These are phyloP conservation scores for Panulirus ornatus DNA, from an alignment of 1,140 invertebrate genomes.

Conservation along the genomic window DNA sequence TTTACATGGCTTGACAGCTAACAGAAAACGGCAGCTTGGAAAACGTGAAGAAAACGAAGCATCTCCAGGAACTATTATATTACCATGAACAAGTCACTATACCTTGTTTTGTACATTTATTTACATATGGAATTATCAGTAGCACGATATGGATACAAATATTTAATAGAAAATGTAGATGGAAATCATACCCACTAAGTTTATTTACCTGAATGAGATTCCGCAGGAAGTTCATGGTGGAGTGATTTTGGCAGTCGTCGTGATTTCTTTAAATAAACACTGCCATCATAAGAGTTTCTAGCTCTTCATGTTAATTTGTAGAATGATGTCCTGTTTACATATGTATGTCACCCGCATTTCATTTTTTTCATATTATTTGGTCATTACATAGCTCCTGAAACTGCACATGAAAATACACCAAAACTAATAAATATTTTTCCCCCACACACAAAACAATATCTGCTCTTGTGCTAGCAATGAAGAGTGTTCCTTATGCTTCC, in stretches of 20 bases:
- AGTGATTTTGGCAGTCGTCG: background rate
- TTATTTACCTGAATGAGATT: slow-evolving; percentile 48
- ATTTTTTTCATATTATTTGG: background rate
- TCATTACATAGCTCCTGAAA: background rate
- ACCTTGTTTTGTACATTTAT: no score
- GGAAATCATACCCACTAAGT: background rate
- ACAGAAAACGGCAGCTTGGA: background rate
- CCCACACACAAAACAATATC: background rate
- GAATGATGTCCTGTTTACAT: no score
- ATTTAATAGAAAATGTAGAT: slow-evolving; percentile 24
- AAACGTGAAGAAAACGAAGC: background rate
- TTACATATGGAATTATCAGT: no score
- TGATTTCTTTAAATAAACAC: background rate
- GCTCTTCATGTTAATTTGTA: no score
- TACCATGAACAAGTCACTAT: no score
- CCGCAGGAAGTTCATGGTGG: slow-evolving; percentile 38
- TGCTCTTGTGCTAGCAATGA: no score
- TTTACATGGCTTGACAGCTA: background rate
- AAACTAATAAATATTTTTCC: no score
- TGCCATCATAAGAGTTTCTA: no score
- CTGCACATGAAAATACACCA: background rate
- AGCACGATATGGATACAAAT: no score
- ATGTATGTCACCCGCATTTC: no score
- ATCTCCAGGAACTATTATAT: no score
- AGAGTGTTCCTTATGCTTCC: no score